A percentile compares a stretch with the other conserved stretches of the same genome.
These are phyloP conservation scores for Creontiades dilutus DNA, from an alignment of 2,888 invertebrate species.

Conservation along the genomic window DNA sequence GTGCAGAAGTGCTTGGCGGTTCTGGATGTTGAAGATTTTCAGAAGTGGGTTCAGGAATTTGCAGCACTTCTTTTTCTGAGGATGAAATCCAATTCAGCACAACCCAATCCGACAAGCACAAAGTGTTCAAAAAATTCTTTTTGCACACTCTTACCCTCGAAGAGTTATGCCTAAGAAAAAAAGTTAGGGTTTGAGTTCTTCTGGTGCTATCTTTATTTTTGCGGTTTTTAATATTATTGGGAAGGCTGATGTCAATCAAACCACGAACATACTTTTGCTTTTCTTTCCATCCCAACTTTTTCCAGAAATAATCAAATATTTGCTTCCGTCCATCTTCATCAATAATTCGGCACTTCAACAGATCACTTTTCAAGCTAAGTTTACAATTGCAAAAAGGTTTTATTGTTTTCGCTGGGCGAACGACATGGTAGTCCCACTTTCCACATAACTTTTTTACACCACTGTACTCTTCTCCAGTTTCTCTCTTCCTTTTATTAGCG, in stretches of 20 bases:
- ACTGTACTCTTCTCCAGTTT: not conserved
- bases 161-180: not conserved
- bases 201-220: not conserved
- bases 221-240: constrained; percentile 1
- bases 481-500: no score
- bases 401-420: no score
- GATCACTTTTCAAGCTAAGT: not conserved
- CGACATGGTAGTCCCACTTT: no score
- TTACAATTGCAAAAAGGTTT: not conserved
- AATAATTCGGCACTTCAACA: not conserved
- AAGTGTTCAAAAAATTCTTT: constrained; percentile 1
- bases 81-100: constrained; percentile 1
- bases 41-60: not conserved
- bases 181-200: not conserved
- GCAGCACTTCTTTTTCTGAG: not conserved
- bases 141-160: not conserved
- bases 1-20: not conserved
- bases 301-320: constrained; percentile 1
- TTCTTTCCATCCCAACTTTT: constrained; percentile 1
- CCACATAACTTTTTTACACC: no score
- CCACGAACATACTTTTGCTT: not conserved
- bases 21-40: not conserved
- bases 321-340: not conserved
- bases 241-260: constrained; percentile 1
- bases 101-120: constrained; percentile 1